A percentile compares a stretch with the other conserved stretches of the same genome.
Conservation (phyloP, 2,113 vertebrate species). For the Ictalurus punctatus region DNA sequence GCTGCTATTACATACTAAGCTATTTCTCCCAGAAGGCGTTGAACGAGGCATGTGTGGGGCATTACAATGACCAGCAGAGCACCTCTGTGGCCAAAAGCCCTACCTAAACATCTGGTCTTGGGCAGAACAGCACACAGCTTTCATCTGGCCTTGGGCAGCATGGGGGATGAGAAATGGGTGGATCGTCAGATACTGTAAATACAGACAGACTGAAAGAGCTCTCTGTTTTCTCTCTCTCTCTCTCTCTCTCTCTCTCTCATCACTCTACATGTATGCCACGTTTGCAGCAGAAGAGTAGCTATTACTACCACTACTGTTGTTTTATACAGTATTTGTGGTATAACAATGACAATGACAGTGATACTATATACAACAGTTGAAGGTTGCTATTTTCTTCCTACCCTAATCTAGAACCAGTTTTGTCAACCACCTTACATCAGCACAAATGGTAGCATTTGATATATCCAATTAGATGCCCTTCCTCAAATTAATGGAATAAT, state of each 20-base stretch:
- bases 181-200: slow-evolving; percentile 52
- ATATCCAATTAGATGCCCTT: background rate
- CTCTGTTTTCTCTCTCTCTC: slow-evolving; percentile 13
- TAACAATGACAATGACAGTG: slow-evolving; percentile 1
- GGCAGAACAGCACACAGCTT: slow-evolving; percentile 48
- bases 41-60: slow-evolving; percentile 35
- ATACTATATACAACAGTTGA: background rate
- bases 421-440: background rate
- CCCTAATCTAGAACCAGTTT: background rate
- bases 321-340: background rate
- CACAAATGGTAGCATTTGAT: background rate
- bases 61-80: slow-evolving; percentile 34
- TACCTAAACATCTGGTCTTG: slow-evolving; percentile 55
- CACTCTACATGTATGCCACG: slow-evolving; percentile 35
- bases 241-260: slow-evolving; percentile 20
- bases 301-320: background rate
- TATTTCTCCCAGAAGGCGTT: slow-evolving; percentile 34
- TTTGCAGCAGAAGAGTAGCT: slow-evolving; percentile 6
- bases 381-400: background rate
- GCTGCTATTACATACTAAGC: slow-evolving; percentile 39
- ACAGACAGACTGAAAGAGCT: slow-evolving; percentile 47
- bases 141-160: slow-evolving; percentile 50
- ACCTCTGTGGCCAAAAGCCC: slow-evolving; percentile 43
- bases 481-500: background rate
- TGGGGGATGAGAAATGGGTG: slow-evolving; percentile 44